Evolutionary conservation across 2,113 vertebrate genomes (phyloP).

Genomic region (Tor tambroides): DNA sequence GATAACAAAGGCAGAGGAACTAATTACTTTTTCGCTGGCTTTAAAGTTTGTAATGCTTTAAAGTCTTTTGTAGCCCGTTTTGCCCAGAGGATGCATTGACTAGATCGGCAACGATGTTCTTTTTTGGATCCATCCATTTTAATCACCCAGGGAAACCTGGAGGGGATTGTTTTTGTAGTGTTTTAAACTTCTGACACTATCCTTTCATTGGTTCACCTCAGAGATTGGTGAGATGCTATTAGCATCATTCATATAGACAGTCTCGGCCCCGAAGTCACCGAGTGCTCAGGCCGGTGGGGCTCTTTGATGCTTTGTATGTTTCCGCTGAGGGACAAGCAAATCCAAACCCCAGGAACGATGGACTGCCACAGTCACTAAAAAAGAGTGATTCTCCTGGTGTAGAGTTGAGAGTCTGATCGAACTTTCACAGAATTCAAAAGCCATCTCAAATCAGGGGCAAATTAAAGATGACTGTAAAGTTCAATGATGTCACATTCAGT

Average conservation of each 20-base stretch:
- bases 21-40: constrained; percentile 62
- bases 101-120: constrained; percentile 60
- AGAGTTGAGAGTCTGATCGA: constrained; percentile 32
- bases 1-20: constrained; percentile 51
- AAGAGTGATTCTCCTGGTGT: constrained; percentile 26
- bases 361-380: constrained; percentile 46
- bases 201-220: constrained; percentile 55
- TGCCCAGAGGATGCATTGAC: constrained; percentile 62
- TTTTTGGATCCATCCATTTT: constrained; percentile 65
- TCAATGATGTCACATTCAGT: constrained; percentile 35
- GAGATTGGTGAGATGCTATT: constrained; percentile 59
- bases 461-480: constrained; percentile 41
- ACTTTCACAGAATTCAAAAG: constrained; percentile 46
- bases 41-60: constrained; percentile 65
- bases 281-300: constrained; percentile 34
- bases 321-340: constrained; percentile 50
- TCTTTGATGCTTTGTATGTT: constrained; percentile 54
- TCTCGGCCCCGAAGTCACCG: constrained; percentile 48
- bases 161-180: constrained; percentile 63
- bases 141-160: constrained; percentile 60
- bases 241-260: constrained; percentile 64
- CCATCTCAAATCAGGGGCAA: constrained; percentile 37
- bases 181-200: constrained; percentile 61
- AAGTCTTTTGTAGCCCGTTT: constrained; percentile 68
- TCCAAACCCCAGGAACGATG: constrained; percentile 41